These are phyloP conservation scores for Epinotia nisella DNA, from an alignment of 2,888 invertebrate species.

Conservation along the genomic window DNA sequence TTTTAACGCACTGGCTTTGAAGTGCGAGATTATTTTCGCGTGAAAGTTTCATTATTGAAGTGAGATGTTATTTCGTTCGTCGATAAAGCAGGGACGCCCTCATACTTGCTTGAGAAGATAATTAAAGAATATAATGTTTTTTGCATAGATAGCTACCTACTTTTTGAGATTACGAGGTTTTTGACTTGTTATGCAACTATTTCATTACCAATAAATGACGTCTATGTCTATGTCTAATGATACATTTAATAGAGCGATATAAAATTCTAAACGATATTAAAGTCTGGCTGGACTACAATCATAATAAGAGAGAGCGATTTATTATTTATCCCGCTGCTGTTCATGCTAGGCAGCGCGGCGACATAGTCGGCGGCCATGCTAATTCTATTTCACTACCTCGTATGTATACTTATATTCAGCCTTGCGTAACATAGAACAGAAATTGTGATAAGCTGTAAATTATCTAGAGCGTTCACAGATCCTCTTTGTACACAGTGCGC, in stretches of 20 bases:
- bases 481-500: not conserved
- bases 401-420: too few relatives aligned
- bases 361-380: not conserved
- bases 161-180: too few relatives aligned
- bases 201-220: not conserved
- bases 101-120: not conserved
- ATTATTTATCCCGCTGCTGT: not conserved
- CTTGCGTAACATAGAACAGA: too few relatives aligned
- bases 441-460: not conserved
- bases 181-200: too few relatives aligned
- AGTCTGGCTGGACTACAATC: too few relatives aligned
- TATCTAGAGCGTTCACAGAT: not conserved
- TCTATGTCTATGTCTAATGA: not conserved
- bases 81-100: not conserved
- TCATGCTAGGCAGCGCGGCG: constrained; percentile 2
- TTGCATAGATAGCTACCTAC: too few relatives aligned
- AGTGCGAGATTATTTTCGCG: constrained; percentile 42
- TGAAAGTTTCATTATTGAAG: constrained; percentile 30
- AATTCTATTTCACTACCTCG: not conserved
- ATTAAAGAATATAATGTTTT: too few relatives aligned
- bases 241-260: not conserved
- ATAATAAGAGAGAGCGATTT: constrained; percentile 4
- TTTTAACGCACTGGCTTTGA: constrained; percentile 43
- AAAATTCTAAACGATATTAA: not conserved
- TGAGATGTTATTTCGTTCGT: constrained; percentile 7